Base-by-base conservation (phyloP, 2,888 invertebrate species). In the Spisula solida region DNA sequence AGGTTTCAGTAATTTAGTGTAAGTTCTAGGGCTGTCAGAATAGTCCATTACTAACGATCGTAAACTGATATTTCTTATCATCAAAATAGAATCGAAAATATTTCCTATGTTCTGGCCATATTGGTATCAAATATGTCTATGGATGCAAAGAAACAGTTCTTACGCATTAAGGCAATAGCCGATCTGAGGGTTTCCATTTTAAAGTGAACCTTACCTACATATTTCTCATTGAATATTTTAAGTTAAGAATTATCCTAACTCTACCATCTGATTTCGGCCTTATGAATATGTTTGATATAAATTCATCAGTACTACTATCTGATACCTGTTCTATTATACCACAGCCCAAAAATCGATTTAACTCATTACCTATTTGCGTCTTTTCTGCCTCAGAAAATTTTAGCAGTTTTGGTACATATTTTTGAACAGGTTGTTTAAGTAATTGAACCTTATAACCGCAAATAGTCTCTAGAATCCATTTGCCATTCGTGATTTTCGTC, bases 61-160 rank as follows among this genome's bases (percentile, higher is more conserved):
- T 48, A 25, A 83, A 66, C 29, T 83, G 75, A 75, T 83, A 83
- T 75, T 83, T 83, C 0, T 75, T 70, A 25, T 25, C 75, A 4
- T 47, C n/a, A 47, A 83, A 34, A 14, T 10, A 29, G 31, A 81
- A 81, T 29, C 81, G n/a, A 18, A 81, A 25, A 25, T 25, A 55
- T 31, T 55, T 51, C 18, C 51, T 81, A 48, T 81, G 51, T 1
- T 81, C 81, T 55, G n/a, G 18, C 16, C 10, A 5, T 0, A 81
- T 31, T 25, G 51, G 14, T 29, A 81, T 81, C 81, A 16, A 29
- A n/a, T 10, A 81, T 25, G 18, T 81, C 81, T 29, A 81, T 51
- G 2, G 81, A 81, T 18, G n/a, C 81, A 29, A 81, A 81, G 10
- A n/a, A 81, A 29, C 81, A 81, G 16, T 81, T 31, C 51, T 51